Conservation (phyloP, 30 jellyfish, hydroid and myxozoan genomes). For the Hydractinia echinata region DNA sequence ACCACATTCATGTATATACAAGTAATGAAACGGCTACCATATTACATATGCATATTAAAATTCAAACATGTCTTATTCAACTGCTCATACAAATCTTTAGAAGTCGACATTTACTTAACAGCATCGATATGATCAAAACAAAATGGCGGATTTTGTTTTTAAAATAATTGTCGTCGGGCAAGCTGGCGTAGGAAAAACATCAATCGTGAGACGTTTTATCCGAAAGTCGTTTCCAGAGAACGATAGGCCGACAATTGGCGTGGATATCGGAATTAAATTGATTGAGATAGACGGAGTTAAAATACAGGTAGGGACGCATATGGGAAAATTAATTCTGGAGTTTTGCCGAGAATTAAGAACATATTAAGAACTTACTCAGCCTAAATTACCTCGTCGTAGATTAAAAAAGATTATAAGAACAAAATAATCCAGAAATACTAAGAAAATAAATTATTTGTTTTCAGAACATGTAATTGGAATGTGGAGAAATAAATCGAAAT, state of each 20-base stretch:
- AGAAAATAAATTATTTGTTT: too few relatives aligned
- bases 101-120: not conserved
- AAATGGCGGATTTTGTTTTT: constrained; percentile 44
- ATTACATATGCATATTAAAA: too few relatives aligned
- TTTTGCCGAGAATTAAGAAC: too few relatives aligned
- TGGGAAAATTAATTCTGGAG: not conserved
- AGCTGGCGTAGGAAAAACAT: constrained; percentile 89
- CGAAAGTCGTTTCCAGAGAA: constrained; percentile 62
- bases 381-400: too few relatives aligned
- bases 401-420: too few relatives aligned
- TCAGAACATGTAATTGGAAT: too few relatives aligned
- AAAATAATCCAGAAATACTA: too few relatives aligned
- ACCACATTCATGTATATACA: too few relatives aligned
- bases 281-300: constrained; percentile 62
- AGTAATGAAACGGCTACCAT: too few relatives aligned
- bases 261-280: constrained; percentile 64
- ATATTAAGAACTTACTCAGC: too few relatives aligned
- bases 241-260: constrained; percentile 87
- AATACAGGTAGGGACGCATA: constrained; percentile 51
- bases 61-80: too few relatives aligned
- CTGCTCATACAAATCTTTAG: not conserved
- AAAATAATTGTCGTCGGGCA: constrained; percentile 80
- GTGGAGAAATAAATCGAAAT: too few relatives aligned
- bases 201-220: constrained; percentile 68
- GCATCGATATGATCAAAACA: not conserved